Base-by-base conservation (phyloP, 2,888 invertebrate species). In the Eumacrocentrus americanus region DNA sequence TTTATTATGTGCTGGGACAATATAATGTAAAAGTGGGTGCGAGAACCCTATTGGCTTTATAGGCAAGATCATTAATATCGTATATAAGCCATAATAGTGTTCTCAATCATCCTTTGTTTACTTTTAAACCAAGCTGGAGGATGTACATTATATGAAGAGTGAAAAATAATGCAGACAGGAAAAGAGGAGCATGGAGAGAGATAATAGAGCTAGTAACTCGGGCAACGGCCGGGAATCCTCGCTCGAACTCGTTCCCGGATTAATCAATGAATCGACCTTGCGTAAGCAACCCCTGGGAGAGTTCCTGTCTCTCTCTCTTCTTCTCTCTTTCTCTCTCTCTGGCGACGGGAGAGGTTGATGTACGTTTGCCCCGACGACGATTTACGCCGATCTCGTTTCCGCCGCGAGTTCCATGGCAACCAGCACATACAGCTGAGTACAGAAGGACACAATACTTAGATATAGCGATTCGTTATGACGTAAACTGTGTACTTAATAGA, bases 261-360 rank as follows among this genome's bases (percentile, higher is more conserved):
- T 64, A 66, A 66, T 66, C 66, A 64, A 66, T 66, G 66, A 66
- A 66, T 66, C 62, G 66, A 66, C 63, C 63, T 63, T 64, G 66
- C 63, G 58, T 62, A 62, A 66, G 58, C 35, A 58, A 52, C 46
- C 57, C 59, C 66, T 38, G 62, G 54, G 58, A 60, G 58, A 16
- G 29, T 16, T 34, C 20, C 51, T 56, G 34, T 62, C 52, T 55
- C 42, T 44, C 46, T 14, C 54, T 18, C 44, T 48, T 18, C 44
- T 12, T n/a, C 52, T 55, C 16, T 59, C 55, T 44, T 40, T 51
- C 53, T 14, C 18, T 48, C 47, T 42, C 47, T 14, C 18, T 44
- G 37, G 34, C 40, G 11, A 14, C 42, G 18, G 22, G 23, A 11
- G 53, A 42, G 44, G 54, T 42, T 54, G 54, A 54, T 42, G 54